Evolutionary conservation across 2,888 invertebrate species (phyloP).

Genomic region (Eupsilia transversa): DNA sequence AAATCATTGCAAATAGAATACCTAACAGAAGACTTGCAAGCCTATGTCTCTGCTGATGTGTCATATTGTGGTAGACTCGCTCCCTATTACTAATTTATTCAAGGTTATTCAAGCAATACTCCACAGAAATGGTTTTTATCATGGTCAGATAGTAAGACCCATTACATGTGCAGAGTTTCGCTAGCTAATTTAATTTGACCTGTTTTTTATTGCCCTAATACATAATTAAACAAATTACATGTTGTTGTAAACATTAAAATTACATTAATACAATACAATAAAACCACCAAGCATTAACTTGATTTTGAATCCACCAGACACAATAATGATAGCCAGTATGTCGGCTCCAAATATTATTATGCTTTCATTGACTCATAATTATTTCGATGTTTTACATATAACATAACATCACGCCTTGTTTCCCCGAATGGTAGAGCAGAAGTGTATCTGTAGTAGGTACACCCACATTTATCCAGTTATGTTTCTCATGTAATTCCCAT

Average conservation of each 20-base stretch:
- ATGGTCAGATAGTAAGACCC: too few relatives aligned
- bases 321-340: background rate
- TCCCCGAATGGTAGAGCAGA: too few relatives aligned
- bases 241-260: background rate
- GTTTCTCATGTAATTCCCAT: too few relatives aligned
- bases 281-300: too few relatives aligned
- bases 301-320: too few relatives aligned
- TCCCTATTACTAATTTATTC: background rate
- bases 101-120: background rate
- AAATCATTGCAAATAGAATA: constrained; percentile 18
- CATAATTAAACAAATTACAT: background rate
- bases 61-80: background rate
- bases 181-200: background rate
- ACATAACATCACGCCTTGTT: too few relatives aligned
- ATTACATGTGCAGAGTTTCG: background rate
- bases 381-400: too few relatives aligned
- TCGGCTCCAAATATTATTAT: background rate
- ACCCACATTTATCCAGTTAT: too few relatives aligned
- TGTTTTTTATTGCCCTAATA: background rate
- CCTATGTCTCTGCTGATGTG: background rate
- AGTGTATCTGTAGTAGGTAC: too few relatives aligned
- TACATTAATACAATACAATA: background rate
- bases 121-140: too few relatives aligned
- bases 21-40: background rate
- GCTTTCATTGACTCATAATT: background rate